A percentile compares a stretch with the other conserved stretches of the same genome.
Evolutionary conservation across 2,888 invertebrate genomes (phyloP).

Genomic region (Eristalis tenax): DNA sequence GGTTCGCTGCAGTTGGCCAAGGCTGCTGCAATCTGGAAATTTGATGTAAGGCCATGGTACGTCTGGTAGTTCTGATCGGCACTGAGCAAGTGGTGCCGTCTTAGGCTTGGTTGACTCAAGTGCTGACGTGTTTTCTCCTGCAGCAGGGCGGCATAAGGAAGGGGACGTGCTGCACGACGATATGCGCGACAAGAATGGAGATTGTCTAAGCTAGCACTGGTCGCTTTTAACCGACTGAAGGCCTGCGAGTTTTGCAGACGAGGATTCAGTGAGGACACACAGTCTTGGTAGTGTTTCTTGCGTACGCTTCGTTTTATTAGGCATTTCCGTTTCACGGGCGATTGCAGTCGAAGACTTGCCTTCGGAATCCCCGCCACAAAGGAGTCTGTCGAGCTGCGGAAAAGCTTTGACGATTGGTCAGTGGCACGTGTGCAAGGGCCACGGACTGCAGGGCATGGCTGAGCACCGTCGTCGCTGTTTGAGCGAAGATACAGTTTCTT

Average conservation of each 20-base stretch:
- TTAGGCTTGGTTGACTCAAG: conserved; percentile 43
- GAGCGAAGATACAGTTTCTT: conserved; percentile 36
- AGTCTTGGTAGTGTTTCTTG: conserved; percentile 16
- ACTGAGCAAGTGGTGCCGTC: conserved; percentile 5
- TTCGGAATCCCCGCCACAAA: conserved; percentile 5
- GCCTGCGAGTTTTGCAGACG: conserved; percentile 10
- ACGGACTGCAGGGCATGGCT: neutral
- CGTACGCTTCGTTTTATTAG: conserved; percentile 21
- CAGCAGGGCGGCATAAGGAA: conserved; percentile 1
- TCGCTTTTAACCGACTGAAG: conserved; percentile 10
- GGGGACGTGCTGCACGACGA: neutral
- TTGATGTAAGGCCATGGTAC: conserved; percentile 22
- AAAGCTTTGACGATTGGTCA: conserved; percentile 14
- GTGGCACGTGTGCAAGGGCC: neutral
- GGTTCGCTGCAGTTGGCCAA: conserved; percentile 44
- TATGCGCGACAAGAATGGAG: neutral
- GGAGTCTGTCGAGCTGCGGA: conserved; percentile 42
- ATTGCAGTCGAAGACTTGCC: neutral
- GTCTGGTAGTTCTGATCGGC: conserved; percentile 42
- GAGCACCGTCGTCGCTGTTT: conserved; percentile 45
- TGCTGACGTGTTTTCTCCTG: conserved; percentile 38
- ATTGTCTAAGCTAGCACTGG: conserved; percentile 46
- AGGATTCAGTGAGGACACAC: neutral
- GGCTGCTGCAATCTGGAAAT: neutral
- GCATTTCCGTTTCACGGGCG: conserved; percentile 19